A percentile compares a stretch with the other conserved stretches of the same genome.
phyloP scores from a whole-genome alignment of 2,113 vertebrate species.

The Suncus etruscus region DNA sequence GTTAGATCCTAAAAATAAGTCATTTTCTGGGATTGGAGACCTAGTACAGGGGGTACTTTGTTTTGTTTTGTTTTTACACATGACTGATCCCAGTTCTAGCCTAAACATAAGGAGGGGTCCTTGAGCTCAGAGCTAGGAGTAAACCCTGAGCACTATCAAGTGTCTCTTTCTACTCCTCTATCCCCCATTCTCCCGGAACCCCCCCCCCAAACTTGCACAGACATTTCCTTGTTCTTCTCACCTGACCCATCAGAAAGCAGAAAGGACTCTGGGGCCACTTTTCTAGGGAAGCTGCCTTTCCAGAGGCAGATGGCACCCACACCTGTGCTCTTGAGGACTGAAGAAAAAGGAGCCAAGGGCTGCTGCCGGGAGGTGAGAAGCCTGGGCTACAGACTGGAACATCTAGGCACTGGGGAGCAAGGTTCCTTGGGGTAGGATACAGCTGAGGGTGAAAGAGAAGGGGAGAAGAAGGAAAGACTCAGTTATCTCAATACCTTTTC shows the following conservation, averaged over 20 bases:
- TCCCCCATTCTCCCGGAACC: too few relatives aligned
- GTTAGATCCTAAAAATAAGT: constrained; percentile 5
- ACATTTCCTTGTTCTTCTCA: constrained; percentile 23
- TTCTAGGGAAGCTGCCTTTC: not conserved
- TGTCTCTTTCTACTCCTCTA: too few relatives aligned
- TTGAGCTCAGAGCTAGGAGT: too few relatives aligned
- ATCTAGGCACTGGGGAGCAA: not conserved
- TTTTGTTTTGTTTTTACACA: too few relatives aligned
- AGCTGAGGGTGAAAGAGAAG: not conserved
- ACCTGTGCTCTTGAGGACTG: not conserved
- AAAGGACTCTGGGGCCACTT: not conserved
- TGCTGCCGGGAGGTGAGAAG: constrained; percentile 14
- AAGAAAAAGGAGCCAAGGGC: not conserved
- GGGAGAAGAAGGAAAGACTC: not conserved
- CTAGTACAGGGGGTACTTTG: too few relatives aligned
- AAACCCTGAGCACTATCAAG: too few relatives aligned
- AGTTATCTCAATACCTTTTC: not conserved
- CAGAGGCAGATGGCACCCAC: not conserved
- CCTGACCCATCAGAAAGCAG: not conserved
- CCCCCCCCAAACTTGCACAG: too few relatives aligned
- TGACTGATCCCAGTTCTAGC: too few relatives aligned
- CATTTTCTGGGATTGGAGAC: too few relatives aligned
- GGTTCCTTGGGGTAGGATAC: not conserved
- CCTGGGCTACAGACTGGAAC: not conserved
- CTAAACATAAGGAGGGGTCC: too few relatives aligned